Evolutionary conservation across 2,888 invertebrate genomes (phyloP).

Genomic region (Melipona bicolor): DNA sequence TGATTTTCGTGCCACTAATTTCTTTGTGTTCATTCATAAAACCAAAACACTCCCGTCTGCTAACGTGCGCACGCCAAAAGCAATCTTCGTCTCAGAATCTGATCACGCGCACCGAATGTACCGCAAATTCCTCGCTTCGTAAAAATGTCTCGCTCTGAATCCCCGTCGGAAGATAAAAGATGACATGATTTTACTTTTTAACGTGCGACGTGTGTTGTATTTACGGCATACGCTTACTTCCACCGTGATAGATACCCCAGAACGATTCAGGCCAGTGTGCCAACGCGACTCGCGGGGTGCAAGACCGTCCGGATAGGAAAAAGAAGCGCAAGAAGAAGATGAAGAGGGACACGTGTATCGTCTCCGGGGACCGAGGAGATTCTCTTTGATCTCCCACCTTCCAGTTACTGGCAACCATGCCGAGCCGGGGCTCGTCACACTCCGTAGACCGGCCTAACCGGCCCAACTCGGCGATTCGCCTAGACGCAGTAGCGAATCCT

Average conservation of each 20-base stretch:
- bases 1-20: no score
- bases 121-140: neutral
- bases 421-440: slow-evolving; percentile 51
- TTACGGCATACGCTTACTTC: slow-evolving; percentile 14
- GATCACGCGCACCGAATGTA: neutral
- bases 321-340: neutral
- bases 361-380: slow-evolving; percentile 31
- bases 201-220: slow-evolving; percentile 17
- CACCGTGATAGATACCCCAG: slow-evolving; percentile 42
- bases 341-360: slow-evolving; percentile 26
- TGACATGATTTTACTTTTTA: slow-evolving; percentile 43
- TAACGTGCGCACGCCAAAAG: neutral
- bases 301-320: slow-evolving; percentile 32
- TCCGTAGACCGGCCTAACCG: slow-evolving; percentile 66
- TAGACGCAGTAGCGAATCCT: slow-evolving; percentile 61
- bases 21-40: no score
- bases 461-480: slow-evolving; percentile 62
- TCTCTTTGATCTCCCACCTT: slow-evolving; percentile 44
- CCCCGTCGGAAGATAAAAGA: slow-evolving; percentile 13
- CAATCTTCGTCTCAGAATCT: neutral
- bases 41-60: no score
- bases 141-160: slow-evolving; percentile 32
- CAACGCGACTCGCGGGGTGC: slow-evolving; percentile 61
- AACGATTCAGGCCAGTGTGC: slow-evolving; percentile 72
- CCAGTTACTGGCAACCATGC: slow-evolving; percentile 24